Conservation (phyloP, 2,797 vertebrate genomes). For the Salmo trutta region DNA sequence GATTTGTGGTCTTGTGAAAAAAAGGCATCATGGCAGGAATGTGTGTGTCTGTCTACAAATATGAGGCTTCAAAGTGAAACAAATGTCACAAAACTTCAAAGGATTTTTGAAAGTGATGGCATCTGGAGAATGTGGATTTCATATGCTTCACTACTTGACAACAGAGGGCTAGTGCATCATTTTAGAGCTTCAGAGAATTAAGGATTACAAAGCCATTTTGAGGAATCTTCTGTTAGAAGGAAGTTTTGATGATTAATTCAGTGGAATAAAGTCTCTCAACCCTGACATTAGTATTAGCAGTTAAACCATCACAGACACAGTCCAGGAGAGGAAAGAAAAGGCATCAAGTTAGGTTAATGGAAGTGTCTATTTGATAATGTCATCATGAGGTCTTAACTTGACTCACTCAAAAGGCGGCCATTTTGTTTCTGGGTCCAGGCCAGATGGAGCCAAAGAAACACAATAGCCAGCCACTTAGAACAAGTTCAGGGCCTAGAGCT, state of each 20-base stretch:
- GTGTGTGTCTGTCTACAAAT: background rate
- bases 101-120: background rate
- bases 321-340: background rate
- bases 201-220: background rate
- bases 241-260: background rate
- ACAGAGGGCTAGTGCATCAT: background rate
- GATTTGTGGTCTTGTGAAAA: background rate
- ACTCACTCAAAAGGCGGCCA: background rate
- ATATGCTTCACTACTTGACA: background rate
- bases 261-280: background rate
- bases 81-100: slow-evolving; percentile 2
- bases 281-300: background rate
- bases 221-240: background rate
- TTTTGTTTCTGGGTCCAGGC: background rate
- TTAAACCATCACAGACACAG: background rate
- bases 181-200: background rate
- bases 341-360: background rate
- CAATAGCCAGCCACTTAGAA: background rate
- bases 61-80: background rate
- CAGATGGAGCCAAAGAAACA: background rate
- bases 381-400: too few species aligned
- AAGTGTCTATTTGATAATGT: background rate
- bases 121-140: background rate
- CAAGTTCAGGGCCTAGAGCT: background rate
- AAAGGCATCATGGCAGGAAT: background rate